Evolutionary conservation across 2,797 vertebrate genomes (phyloP).

Genomic region (Rhinichthys osculus): DNA sequence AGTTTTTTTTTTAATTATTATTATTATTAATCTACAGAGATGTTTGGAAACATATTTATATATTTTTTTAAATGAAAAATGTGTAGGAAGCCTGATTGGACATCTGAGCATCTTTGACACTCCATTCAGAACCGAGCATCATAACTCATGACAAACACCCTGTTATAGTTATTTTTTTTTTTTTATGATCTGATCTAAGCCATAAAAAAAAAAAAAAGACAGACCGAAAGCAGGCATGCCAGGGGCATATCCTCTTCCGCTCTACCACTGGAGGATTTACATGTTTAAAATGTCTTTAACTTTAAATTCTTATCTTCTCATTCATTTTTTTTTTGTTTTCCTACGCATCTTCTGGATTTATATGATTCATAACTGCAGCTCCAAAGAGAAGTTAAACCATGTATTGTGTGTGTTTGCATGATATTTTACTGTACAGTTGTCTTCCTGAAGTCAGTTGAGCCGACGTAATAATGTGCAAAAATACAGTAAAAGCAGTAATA

Average conservation of each 20-base stretch:
- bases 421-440: background rate
- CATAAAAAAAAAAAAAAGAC: slow-evolving; percentile 29
- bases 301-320: slow-evolving; percentile 11
- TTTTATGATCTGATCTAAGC: slow-evolving; percentile 39
- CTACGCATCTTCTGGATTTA: slow-evolving; percentile 21
- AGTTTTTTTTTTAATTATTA: background rate
- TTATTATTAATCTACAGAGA: too few relatives aligned
- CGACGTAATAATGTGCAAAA: background rate
- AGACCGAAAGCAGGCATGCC: slow-evolving; percentile 15
- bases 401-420: background rate
- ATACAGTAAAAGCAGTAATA: background rate
- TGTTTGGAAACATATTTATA: too few relatives aligned
- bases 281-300: slow-evolving; percentile 1
- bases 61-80: too few relatives aligned
- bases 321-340: background rate
- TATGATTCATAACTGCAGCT: slow-evolving; percentile 1
- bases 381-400: slow-evolving; percentile 32
- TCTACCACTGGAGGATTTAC: slow-evolving; percentile 34
- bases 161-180: slow-evolving; percentile 20
- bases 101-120: background rate
- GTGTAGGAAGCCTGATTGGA: too few relatives aligned
- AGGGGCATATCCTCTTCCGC: slow-evolving; percentile 25
- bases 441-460: background rate
- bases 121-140: background rate
- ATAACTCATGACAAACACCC: slow-evolving; percentile 30